Conservation (phyloP, 37 sponge, comb jelly and placozoan genomes). For the Bolinopsis microptera region DNA sequence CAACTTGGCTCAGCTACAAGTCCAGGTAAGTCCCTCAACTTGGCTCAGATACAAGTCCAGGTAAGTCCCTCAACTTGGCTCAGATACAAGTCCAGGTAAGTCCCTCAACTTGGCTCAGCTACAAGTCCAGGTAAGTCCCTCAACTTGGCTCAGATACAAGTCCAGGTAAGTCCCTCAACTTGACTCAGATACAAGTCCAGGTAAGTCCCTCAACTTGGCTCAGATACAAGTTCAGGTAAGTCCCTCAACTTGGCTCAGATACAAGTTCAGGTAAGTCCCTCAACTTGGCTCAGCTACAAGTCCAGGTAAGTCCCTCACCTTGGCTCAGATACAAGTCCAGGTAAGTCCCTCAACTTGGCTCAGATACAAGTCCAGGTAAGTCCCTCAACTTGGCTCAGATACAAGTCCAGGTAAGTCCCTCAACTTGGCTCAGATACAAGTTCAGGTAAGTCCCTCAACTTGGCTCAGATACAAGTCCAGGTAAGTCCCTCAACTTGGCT, state of each 20-base stretch:
- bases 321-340: slow-evolving; percentile 62
- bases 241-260: not conserved
- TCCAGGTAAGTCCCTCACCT: not conserved
- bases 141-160: too few relatives aligned
- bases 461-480: slow-evolving; percentile 62
- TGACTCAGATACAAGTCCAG: slow-evolving; percentile 60
- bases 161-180: not conserved
- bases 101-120: not conserved
- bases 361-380: not conserved
- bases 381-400: not conserved
- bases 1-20: not conserved
- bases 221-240: not conserved
- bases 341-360: not conserved
- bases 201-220: not conserved
- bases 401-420: not conserved
- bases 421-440: too few relatives aligned
- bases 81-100: not conserved
- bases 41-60: slow-evolving; percentile 62
- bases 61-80: not conserved
- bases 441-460: not conserved
- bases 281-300: too few relatives aligned
- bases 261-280: not conserved
- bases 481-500: not conserved
- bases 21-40: not conserved
- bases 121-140: not conserved